Evolutionary conservation across 2,797 vertebrate species (phyloP).

Genomic region (Percopsis omiscomaycus): DNA sequence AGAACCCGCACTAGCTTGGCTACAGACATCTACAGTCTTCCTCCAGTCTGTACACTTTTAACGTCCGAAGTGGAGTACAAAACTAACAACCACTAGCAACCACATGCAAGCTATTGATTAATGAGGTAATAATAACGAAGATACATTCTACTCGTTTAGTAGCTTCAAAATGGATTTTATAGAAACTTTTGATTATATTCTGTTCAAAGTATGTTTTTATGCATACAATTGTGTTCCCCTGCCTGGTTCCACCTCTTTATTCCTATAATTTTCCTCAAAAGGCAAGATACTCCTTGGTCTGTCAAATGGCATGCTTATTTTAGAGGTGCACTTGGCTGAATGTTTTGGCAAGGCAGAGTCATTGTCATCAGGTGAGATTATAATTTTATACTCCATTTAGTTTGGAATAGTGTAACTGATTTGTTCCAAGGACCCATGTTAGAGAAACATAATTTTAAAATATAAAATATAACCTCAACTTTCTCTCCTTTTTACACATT

Average conservation of each 20-base stretch:
- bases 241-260: constrained; percentile 30
- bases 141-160: too few relatives aligned
- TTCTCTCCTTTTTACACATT: constrained; percentile 9
- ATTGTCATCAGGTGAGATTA: constrained; percentile 54
- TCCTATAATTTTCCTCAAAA: constrained; percentile 42
- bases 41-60: too few relatives aligned
- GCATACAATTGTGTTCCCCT: constrained; percentile 4
- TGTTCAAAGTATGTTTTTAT: too few relatives aligned
- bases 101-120: too few relatives aligned
- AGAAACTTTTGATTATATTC: too few relatives aligned
- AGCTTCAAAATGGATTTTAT: too few relatives aligned
- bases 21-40: too few relatives aligned
- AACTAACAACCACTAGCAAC: too few relatives aligned
- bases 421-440: neutral
- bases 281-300: constrained; percentile 44
- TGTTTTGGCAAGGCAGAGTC: constrained; percentile 49
- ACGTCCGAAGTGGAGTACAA: too few relatives aligned
- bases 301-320: constrained; percentile 42
- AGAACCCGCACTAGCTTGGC: too few relatives aligned
- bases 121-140: too few relatives aligned
- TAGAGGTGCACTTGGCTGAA: constrained; percentile 39
- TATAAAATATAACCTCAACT: neutral
- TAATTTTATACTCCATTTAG: constrained; percentile 55
- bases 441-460: too few relatives aligned
- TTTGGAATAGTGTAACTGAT: constrained; percentile 46